phyloP scores from a whole-genome alignment of 2,888 invertebrate species.

The Frankliniella fusca region DNA sequence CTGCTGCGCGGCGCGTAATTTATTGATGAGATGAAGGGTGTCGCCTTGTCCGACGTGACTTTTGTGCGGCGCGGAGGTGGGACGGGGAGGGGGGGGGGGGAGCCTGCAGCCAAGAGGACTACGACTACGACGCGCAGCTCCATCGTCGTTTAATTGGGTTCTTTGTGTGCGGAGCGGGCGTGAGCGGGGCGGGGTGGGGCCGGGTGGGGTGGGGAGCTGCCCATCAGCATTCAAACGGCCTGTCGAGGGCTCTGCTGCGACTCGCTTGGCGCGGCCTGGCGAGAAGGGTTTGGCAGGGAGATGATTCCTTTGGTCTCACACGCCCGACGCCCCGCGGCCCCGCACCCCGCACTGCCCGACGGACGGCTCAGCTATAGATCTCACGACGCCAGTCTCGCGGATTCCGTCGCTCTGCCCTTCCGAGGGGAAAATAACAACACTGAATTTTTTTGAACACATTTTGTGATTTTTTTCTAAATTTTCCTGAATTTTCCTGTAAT shows the following conservation, averaged over 20 bases:
- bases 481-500: too few relatives aligned
- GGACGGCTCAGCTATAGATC: too few relatives aligned
- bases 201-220: not conserved
- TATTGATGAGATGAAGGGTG: conserved; percentile 15
- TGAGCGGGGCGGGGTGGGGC: not conserved
- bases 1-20: not conserved
- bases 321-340: too few relatives aligned
- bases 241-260: not conserved
- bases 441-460: too few relatives aligned
- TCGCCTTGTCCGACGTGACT: conserved; percentile 11
- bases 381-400: too few relatives aligned
- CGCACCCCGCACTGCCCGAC: too few relatives aligned
- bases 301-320: not conserved
- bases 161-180: conserved; percentile 18
- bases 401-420: too few relatives aligned
- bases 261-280: not conserved
- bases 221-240: conserved; percentile 16
- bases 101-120: not conserved
- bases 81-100: not conserved
- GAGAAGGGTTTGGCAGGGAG: not conserved
- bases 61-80: not conserved
- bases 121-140: not conserved
- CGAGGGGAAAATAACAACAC: too few relatives aligned
- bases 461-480: too few relatives aligned
- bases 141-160: conserved; percentile 21